A percentile compares a stretch with the other conserved stretches of the same genome.
These are phyloP conservation scores for Drosophila ercepeae DNA, from an alignment of 1,140 invertebrate species.

Conservation along the genomic window DNA sequence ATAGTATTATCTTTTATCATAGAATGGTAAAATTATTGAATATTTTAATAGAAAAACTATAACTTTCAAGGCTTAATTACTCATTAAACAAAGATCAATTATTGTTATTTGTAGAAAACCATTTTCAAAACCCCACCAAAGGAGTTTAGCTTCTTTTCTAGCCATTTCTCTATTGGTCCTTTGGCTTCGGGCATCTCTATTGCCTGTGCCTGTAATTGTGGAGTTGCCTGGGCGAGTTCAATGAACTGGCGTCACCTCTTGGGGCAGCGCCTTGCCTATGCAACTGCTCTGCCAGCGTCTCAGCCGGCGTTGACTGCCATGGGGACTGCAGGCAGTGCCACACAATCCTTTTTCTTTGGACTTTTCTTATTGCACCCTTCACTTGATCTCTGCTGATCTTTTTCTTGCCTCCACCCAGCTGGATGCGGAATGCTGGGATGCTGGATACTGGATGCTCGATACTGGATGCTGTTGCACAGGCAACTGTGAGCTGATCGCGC, in stretches of 20 bases:
- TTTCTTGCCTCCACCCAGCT: constrained; percentile 34
- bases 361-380: constrained; percentile 71
- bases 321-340: constrained; percentile 23
- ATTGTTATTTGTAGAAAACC: not conserved
- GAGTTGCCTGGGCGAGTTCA: constrained; percentile 56
- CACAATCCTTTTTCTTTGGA: constrained; percentile 73
- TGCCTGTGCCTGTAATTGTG: constrained; percentile 37
- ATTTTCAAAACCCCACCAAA: too few relatives aligned
- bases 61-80: too few relatives aligned
- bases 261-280: constrained; percentile 61
- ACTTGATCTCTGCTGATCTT: constrained; percentile 74
- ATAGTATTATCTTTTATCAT: too few relatives aligned
- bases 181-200: constrained; percentile 21
- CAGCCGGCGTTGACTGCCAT: constrained; percentile 10
- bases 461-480: too few relatives aligned
- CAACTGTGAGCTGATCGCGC: constrained; percentile 12
- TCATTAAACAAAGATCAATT: too few relatives aligned
- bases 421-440: constrained; percentile 45
- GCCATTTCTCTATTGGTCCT: constrained; percentile 3
- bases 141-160: too few relatives aligned
- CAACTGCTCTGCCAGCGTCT: constrained; percentile 23
- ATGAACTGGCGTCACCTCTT: constrained; percentile 77
- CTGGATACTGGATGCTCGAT: too few relatives aligned
- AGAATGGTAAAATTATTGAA: too few relatives aligned
- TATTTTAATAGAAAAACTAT: too few relatives aligned